phyloP scores from a whole-genome alignment of 2,113 vertebrate species.

The Psophia crepitans region DNA sequence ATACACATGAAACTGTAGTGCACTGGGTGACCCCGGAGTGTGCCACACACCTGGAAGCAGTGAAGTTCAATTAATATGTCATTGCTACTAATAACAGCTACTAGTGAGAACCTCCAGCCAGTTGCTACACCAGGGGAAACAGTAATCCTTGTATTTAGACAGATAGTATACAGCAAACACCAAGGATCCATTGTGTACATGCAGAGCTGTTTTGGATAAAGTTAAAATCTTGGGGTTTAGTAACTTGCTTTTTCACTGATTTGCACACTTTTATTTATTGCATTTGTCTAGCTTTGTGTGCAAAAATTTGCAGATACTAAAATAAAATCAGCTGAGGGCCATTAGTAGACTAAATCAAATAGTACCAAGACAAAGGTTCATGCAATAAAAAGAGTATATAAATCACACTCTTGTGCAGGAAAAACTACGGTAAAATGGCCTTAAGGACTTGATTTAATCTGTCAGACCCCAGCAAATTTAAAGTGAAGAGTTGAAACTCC shows the following conservation, averaged over 20 bases:
- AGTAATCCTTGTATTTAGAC: conserved; percentile 40
- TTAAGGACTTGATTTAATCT: conserved; percentile 48
- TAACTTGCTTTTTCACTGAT: neutral
- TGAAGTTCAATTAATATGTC: conserved; percentile 81
- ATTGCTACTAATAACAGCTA: conserved; percentile 71
- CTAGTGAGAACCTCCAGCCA: conserved; percentile 72
- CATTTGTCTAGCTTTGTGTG: neutral
- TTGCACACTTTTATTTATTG: neutral
- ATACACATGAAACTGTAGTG: conserved; percentile 66
- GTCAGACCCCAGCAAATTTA: neutral
- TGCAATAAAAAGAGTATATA: conserved; percentile 10
- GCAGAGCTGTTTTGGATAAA: conserved; percentile 16
- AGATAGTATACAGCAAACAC: conserved; percentile 39
- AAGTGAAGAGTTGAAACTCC: neutral
- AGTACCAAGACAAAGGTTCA: conserved; percentile 7
- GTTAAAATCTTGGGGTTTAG: neutral
- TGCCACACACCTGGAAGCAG: conserved; percentile 82
- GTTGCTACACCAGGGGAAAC: conserved; percentile 24
- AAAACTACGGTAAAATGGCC: neutral
- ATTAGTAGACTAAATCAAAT: conserved; percentile 17
- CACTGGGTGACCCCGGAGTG: conserved; percentile 72
- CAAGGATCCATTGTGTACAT: conserved; percentile 12
- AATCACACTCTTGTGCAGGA: neutral
- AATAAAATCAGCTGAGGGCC: conserved; percentile 41
- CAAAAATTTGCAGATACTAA: conserved; percentile 51